Conservation (phyloP, 2,888 invertebrate species). For the Apoda limacodes region DNA sequence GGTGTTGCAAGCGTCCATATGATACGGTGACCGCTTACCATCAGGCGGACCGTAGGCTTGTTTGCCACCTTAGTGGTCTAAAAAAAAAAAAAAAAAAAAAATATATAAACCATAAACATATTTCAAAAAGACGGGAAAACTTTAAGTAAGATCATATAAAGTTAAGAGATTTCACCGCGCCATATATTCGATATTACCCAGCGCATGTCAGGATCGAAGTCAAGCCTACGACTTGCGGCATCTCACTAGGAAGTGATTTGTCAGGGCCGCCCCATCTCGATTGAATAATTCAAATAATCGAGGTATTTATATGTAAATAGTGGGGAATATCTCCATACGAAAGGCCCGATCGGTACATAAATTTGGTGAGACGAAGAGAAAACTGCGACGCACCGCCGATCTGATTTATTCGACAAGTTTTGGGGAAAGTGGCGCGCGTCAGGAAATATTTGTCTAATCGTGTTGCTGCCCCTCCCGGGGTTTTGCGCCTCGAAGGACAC, state of each 20-base stretch:
- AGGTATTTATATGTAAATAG: slow-evolving; percentile 71
- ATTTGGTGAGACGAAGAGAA: slow-evolving; percentile 67
- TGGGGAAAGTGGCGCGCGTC: slow-evolving; percentile 63
- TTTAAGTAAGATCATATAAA: no score
- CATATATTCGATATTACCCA: slow-evolving; percentile 25
- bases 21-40: no score
- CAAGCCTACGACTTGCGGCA: slow-evolving; percentile 58
- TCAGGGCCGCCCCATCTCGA: slow-evolving; percentile 70
- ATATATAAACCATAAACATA: no score
- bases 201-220: slow-evolving; percentile 50
- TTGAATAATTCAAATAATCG: slow-evolving; percentile 72
- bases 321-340: slow-evolving; percentile 68
- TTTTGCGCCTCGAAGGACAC: slow-evolving; percentile 49
- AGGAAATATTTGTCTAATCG: slow-evolving; percentile 70
- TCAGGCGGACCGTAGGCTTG: no score
- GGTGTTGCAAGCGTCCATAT: no score
- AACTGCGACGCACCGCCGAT: slow-evolving; percentile 66
- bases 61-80: no score
- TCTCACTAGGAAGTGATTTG: slow-evolving; percentile 69
- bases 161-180: background rate
- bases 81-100: no score
- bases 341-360: slow-evolving; percentile 70
- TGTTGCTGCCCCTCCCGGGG: slow-evolving; percentile 54
- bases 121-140: no score
- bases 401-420: slow-evolving; percentile 67